A percentile compares a stretch with the other conserved stretches of the same genome.
phyloP scores from a whole-genome alignment of 2,113 vertebrate species.

The Carollia perspicillata region DNA sequence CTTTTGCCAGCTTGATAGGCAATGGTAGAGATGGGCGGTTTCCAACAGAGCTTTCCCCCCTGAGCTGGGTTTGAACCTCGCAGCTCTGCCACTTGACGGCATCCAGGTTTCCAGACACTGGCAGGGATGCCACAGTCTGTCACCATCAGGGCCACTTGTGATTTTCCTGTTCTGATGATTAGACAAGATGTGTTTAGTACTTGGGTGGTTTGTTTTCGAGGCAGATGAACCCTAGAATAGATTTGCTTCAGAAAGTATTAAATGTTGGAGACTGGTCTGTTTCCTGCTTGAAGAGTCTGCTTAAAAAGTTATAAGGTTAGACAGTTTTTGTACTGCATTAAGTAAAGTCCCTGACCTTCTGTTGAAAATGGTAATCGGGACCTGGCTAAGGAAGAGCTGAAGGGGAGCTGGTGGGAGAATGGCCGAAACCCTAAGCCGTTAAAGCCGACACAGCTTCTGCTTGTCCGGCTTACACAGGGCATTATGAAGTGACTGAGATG shows the following conservation, averaged over 20 bases:
- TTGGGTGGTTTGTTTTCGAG: conserved; percentile 48
- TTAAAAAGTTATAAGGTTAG: background rate
- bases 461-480: background rate
- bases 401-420: background rate
- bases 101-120: conserved; percentile 29
- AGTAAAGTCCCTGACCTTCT: background rate
- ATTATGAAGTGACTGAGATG: background rate
- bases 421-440: background rate
- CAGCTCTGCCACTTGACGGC: conserved; percentile 47
- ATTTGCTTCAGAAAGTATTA: conserved; percentile 32
- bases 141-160: conserved; percentile 16
- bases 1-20: conserved; percentile 52
- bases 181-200: conserved; percentile 58
- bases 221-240: background rate
- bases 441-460: background rate
- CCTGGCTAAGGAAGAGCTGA: background rate
- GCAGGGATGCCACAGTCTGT: conserved; percentile 53
- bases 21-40: conserved; percentile 22
- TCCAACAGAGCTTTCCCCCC: background rate
- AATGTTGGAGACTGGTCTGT: background rate
- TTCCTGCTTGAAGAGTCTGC: background rate
- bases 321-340: background rate
- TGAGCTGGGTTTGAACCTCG: conserved; percentile 5
- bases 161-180: conserved; percentile 51
- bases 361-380: background rate